Base-by-base conservation (phyloP, 1,140 invertebrate species). In the Brachionus rotundiformis region DNA sequence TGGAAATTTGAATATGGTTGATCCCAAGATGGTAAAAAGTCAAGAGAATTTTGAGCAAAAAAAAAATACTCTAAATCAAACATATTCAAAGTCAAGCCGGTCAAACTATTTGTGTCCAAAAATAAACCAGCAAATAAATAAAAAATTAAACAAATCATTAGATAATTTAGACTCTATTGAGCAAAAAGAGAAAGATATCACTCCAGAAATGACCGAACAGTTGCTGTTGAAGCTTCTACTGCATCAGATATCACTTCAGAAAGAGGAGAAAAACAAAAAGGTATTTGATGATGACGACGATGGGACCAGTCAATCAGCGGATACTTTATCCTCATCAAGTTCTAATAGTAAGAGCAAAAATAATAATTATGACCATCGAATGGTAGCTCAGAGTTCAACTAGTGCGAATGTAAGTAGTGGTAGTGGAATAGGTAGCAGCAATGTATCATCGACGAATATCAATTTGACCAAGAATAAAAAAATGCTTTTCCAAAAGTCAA, bases 131-230 rank as follows among this genome's bases (percentile, higher is more conserved):
- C 16, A 10, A 41, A 25, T 79, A 27, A 11, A 39, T 25, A 79
- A 63, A 59, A 79, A 79, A 59, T 29, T 79, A 6, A 79, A 79
- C 10, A 79, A 79, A 25, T 63, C 68, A 8, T 44, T 73, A 23
- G 68, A 73, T 11, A 73, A 73, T 73, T 44, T 73, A 11, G 68
- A 73, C 19, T 41, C 19, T 23, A 11, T 73, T 3, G 68, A 73
- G 19, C 19, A 25, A 25, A 73, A 73, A 47, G 39, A 73, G 3
- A 73, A 73, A 44, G 4, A 41, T 5, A 59, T 79, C 5, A 79
- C 44, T 8, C 25, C 76, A 2, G 76, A 79, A 13, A 59, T 79
- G 47, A 79, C 76, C 16, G 76, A 79, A 8, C 76, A 79, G 36
- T 63, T 79, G 11, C 25, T 79, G 44, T n/a, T 79, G 1, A 79